Evolutionary conservation across 2,888 invertebrate species (phyloP).

Genomic region (Leptopilina drosophilae): DNA sequence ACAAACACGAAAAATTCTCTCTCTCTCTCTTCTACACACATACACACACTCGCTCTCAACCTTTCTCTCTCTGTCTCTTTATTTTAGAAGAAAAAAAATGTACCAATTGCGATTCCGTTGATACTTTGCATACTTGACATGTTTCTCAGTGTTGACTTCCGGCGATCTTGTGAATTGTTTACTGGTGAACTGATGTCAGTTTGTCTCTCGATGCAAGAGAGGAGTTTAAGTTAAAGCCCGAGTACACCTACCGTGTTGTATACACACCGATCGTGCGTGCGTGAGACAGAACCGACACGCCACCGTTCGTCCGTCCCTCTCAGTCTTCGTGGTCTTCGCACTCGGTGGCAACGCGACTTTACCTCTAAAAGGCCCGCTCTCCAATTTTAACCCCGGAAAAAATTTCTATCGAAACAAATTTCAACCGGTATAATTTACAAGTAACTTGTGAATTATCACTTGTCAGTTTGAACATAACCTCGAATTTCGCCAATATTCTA

Average conservation of each 20-base stretch:
- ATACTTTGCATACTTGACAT: constrained; percentile 54
- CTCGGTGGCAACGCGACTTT: constrained; percentile 35
- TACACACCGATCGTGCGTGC: constrained; percentile 30
- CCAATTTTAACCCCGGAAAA: constrained; percentile 19
- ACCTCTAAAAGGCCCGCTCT: constrained; percentile 47
- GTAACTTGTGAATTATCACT: constrained; percentile 28
- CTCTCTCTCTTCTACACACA: too few relatives aligned
- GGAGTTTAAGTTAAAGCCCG: constrained; percentile 46
- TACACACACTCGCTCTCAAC: too few relatives aligned
- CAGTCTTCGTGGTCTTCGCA: constrained; percentile 39
- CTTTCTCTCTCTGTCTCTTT: too few relatives aligned
- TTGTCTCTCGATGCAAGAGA: constrained; percentile 19
- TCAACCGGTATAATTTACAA: too few relatives aligned
- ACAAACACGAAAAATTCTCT: constrained; percentile 18
- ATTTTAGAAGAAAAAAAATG: too few relatives aligned
- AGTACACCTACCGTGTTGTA: constrained; percentile 43
- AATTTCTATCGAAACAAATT: too few relatives aligned
- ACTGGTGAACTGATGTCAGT: constrained; percentile 8
- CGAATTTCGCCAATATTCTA: not conserved
- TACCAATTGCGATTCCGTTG: constrained; percentile 12
- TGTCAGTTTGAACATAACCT: constrained; percentile 7
- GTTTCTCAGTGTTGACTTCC: constrained; percentile 72
- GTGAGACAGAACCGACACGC: constrained; percentile 22
- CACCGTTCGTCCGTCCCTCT: constrained; percentile 49
- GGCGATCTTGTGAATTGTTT: constrained; percentile 57